phyloP scores from a whole-genome alignment of 2,797 vertebrate genomes.

The Darevskia mixta region DNA sequence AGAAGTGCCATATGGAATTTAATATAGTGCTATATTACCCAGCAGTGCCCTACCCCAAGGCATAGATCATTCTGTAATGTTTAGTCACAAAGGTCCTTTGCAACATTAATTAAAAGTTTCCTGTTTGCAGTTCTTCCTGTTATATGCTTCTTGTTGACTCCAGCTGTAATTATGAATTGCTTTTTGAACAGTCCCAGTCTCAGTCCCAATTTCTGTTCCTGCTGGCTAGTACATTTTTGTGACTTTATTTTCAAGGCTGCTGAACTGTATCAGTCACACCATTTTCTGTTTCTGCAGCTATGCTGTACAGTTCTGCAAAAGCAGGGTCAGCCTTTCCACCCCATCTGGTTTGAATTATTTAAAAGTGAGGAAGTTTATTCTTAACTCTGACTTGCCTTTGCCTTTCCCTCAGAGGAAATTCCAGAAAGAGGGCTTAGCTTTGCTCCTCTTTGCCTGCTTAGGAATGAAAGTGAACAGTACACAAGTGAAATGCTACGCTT shows the following conservation, averaged over 20 bases:
- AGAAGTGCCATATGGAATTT: neutral
- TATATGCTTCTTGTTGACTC: neutral
- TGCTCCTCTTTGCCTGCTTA: neutral
- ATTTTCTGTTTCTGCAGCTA: neutral
- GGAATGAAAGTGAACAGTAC: neutral
- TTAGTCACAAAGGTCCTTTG: neutral
- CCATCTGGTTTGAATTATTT: conserved; percentile 30
- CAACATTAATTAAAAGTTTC: neutral
- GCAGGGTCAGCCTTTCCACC: neutral
- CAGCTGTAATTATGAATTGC: neutral
- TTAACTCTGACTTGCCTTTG: conserved; percentile 17
- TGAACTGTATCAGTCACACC: neutral
- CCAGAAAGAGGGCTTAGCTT: neutral
- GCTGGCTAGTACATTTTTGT: neutral
- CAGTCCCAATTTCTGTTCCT: neutral
- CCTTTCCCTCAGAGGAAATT: conserved; percentile 18
- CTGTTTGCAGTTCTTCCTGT: neutral
- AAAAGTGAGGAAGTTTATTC: neutral
- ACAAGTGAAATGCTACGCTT: neutral
- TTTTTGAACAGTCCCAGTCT: neutral
- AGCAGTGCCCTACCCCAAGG: neutral
- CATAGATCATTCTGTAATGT: neutral
- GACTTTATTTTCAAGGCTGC: neutral
- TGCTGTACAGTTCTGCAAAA: neutral
- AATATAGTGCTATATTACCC: neutral